Conservation (phyloP, 2,797 vertebrate genomes). For the Geotrypetes seraphini region DNA sequence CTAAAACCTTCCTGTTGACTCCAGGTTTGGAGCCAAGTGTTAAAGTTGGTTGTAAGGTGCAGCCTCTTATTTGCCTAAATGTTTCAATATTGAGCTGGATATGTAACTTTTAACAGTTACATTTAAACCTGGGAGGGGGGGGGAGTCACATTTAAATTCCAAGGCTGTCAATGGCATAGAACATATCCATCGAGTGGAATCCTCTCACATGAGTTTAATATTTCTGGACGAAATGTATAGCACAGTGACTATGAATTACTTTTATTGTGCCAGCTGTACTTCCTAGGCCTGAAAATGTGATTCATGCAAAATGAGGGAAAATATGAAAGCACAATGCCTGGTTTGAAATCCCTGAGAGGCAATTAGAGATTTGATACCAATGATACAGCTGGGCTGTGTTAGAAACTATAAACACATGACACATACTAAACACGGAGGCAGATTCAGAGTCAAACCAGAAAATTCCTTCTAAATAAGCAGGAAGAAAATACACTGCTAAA, state of each 20-base stretch:
- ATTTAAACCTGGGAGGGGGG: too few relatives aligned
- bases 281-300: constrained; percentile 60
- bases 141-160: constrained; percentile 46
- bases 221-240: constrained; percentile 56
- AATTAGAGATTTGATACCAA: constrained; percentile 61
- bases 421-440: constrained; percentile 57
- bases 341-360: constrained; percentile 59
- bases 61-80: too few relatives aligned
- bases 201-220: constrained; percentile 53
- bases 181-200: constrained; percentile 50
- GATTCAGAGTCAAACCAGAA: too few relatives aligned
- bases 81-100: too few relatives aligned
- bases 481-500: constrained; percentile 40
- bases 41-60: too few relatives aligned
- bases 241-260: constrained; percentile 55
- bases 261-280: constrained; percentile 67
- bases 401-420: constrained; percentile 49
- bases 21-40: too few relatives aligned
- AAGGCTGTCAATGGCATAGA: constrained; percentile 46
- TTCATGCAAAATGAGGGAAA: constrained; percentile 62
- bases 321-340: constrained; percentile 61
- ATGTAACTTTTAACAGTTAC: too few relatives aligned
- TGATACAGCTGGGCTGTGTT: constrained; percentile 49
- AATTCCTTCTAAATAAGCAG: constrained; percentile 45
- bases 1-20: too few relatives aligned